These are phyloP conservation scores for Taeniopygia guttata DNA, from an alignment of 2,797 vertebrate species.

Conservation along the genomic window DNA sequence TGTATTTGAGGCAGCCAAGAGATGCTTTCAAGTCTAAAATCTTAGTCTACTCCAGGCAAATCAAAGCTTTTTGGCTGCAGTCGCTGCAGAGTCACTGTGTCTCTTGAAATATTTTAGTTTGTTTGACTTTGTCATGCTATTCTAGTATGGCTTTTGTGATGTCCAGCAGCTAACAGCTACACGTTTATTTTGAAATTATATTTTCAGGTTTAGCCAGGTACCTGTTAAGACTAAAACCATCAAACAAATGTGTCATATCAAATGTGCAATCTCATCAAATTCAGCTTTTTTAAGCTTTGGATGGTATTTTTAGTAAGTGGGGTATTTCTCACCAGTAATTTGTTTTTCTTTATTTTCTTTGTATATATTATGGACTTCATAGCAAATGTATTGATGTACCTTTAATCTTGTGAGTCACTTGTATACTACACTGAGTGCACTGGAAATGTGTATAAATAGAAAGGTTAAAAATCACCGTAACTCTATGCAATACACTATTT, in stretches of 20 bases:
- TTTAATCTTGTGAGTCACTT: constrained; percentile 2
- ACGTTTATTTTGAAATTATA: constrained; percentile 29
- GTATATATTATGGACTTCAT: neutral
- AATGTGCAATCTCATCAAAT: constrained; percentile 25
- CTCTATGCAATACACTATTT: neutral
- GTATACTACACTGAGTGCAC: neutral
- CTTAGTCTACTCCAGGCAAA: neutral
- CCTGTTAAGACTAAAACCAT: neutral
- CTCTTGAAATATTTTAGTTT: neutral
- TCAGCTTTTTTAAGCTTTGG: neutral
- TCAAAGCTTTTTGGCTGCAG: constrained; percentile 18
- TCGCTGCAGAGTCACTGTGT: neutral
- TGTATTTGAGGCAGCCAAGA: neutral
- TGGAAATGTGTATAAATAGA: neutral
- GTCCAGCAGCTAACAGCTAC: neutral
- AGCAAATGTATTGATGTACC: neutral
- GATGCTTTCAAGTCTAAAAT: constrained; percentile 30
- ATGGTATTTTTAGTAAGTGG: constrained; percentile 12
- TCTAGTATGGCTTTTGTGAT: neutral
- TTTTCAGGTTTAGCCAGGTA: neutral
- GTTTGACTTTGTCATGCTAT: neutral
- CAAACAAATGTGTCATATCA: neutral
- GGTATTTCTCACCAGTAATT: neutral
- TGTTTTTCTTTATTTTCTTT: constrained; percentile 16
- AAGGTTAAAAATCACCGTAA: neutral